Percentiles rank a stretch among this genome's conserved stretches.
These are phyloP conservation scores for Holcopasites calliopsidis DNA, from an alignment of 1,140 invertebrate species.

Conservation along the genomic window DNA sequence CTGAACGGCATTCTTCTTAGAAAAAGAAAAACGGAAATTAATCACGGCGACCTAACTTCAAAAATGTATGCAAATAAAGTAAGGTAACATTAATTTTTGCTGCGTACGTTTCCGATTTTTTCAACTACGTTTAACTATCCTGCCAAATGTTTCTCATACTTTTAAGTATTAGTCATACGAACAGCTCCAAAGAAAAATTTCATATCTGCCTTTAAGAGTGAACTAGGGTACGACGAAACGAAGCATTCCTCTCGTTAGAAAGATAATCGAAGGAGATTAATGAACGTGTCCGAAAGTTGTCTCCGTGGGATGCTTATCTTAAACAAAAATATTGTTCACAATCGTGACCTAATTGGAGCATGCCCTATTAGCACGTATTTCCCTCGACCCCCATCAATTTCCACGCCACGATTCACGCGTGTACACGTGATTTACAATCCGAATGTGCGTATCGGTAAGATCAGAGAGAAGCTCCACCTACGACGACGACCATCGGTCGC, in stretches of 20 bases:
- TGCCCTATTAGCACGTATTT: background rate
- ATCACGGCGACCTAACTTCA: background rate
- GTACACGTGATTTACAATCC: conserved; percentile 12
- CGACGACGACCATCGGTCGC: conserved; percentile 24
- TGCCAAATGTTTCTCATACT: too few relatives aligned
- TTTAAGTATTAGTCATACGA: too few relatives aligned
- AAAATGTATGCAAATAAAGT: background rate
- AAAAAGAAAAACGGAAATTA: background rate
- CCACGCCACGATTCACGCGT: background rate
- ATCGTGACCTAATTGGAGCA: conserved; percentile 4
- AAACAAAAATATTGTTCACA: conserved; percentile 9
- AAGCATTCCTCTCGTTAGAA: background rate
- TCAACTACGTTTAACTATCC: too few relatives aligned
- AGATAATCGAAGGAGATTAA: conserved; percentile 22
- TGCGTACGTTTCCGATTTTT: too few relatives aligned
- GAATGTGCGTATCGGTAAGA: conserved; percentile 38
- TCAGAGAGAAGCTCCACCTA: conserved; percentile 4
- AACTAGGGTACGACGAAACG: background rate
- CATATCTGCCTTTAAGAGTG: background rate
- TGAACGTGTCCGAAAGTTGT: background rate
- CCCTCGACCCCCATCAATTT: background rate
- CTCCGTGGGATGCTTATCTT: background rate
- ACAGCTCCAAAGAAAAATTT: too few relatives aligned
- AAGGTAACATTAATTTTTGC: too few relatives aligned
- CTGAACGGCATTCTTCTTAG: background rate